Percentiles rank a stretch among this genome's conserved stretches.
Evolutionary conservation across 1,140 invertebrate genomes (phyloP).

Genomic region (Eueides isabella): DNA sequence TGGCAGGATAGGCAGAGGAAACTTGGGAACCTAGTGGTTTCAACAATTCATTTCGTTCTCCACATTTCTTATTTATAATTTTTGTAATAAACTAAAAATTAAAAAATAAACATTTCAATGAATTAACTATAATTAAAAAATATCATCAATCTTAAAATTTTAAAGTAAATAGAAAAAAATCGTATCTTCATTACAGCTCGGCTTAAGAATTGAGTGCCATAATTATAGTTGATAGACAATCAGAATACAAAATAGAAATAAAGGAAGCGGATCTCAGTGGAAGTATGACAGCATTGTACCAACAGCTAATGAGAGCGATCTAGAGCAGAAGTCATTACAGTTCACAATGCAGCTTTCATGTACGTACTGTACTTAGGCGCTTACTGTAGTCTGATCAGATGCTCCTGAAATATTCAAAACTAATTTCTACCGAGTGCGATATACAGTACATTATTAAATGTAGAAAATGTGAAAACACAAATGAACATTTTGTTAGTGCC

Average conservation of each 20-base stretch:
- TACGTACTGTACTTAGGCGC: background rate
- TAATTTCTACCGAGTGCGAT: background rate
- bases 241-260: slow-evolving; percentile 9
- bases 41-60: too few species aligned
- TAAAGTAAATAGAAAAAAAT: background rate
- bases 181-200: background rate
- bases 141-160: too few species aligned
- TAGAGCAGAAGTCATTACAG: slow-evolving; percentile 42
- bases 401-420: background rate
- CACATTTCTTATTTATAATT: too few species aligned
- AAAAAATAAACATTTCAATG: too few species aligned
- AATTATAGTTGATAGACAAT: slow-evolving; percentile 14
- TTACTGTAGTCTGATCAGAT: background rate
- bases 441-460: background rate
- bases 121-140: too few species aligned
- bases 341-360: slow-evolving; percentile 19
- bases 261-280: slow-evolving; percentile 9
- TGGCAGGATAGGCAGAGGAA: too few species aligned
- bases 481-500: slow-evolving; percentile 4
- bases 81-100: too few species aligned
- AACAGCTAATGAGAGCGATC: slow-evolving; percentile 42
- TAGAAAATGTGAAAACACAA: background rate
- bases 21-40: too few species aligned
- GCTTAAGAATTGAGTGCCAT: slow-evolving; percentile 5
- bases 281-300: slow-evolving; percentile 28